Conservation (phyloP, 2,113 vertebrate genomes). For the Gavialis gangeticus region DNA sequence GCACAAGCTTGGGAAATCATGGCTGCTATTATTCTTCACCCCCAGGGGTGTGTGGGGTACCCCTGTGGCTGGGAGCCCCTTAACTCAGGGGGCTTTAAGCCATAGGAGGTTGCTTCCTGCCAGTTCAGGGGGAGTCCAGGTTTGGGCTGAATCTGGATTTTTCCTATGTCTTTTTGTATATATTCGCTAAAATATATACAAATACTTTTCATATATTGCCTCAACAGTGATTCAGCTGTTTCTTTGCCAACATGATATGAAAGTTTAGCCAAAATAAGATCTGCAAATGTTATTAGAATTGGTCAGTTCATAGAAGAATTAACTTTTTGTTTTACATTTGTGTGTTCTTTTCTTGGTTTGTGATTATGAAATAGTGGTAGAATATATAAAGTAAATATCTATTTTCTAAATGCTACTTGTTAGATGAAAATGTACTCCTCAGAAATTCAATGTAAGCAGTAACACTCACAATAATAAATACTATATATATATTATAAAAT, state of each 20-base stretch:
- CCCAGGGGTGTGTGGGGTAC: too few relatives aligned
- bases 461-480: background rate
- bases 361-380: constrained; percentile 18
- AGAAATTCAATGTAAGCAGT: background rate
- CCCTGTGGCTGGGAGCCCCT: too few relatives aligned
- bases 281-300: background rate
- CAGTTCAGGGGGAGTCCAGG: too few relatives aligned
- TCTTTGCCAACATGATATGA: background rate
- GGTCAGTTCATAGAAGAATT: background rate
- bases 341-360: background rate
- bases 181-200: background rate
- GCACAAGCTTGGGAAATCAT: too few relatives aligned
- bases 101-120: too few relatives aligned
- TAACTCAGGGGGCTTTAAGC: too few relatives aligned
- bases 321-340: background rate
- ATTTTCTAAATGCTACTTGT: background rate
- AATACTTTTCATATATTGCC: too few relatives aligned
- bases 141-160: too few relatives aligned
- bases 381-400: background rate
- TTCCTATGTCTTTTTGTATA: background rate
- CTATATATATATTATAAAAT: background rate
- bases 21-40: too few relatives aligned
- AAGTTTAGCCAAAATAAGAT: background rate
- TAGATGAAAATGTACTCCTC: background rate
- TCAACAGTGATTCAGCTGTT: background rate